Base-by-base conservation (phyloP, 1,140 invertebrate genomes). In the Bombyx mori region DNA sequence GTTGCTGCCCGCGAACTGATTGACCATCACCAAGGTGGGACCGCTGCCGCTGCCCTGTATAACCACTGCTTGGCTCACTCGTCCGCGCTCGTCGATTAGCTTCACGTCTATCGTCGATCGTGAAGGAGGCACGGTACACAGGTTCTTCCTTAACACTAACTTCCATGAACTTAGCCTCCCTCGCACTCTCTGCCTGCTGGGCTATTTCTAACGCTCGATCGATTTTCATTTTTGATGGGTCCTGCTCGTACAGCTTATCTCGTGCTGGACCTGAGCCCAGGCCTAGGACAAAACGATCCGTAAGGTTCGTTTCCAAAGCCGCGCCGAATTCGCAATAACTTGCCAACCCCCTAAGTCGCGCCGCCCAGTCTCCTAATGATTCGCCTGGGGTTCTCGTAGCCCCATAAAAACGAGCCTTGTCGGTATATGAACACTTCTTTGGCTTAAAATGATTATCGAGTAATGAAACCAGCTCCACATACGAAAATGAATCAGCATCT, bases 381-480 rank as follows among this genome's bases (percentile, higher is more conserved):
- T 68, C 57, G 49, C 63, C 63, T 60, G 58, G 8, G 12, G 50
- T 47, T 47, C 56, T 58, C 4, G 2, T 62, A 4, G 60, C 63
- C 7, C 53, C 50, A 42, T 46, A 54, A 26, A 68, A 68, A 6
- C 58, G 62, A 6, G 54, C 57, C 50, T 61, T 60, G 7, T 64
- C 58, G n/a, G 42, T 55, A 35, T 60, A 61, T 22, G 58, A 53
- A 10, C 58, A 64, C 46, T 65, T 45, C 26, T 56, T 68, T n/a
- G 57, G 60, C n/a, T 61, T 65, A 45, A 68, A 68, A 58, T 68
- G 66, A 9, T 48, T 44, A 42, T 63, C 58, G 43, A 67, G 55
- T 52, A 67, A 47, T 48, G n/a, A 7, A 10, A 67, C 48, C 10
- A 67, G 44, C 3, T 61, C 56, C 10, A 45, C 42, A 45, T 54